Evolutionary conservation across 1,140 invertebrate genomes (phyloP), one percentile per base, ranked within the genome.

Genomic region (Drosophila jambulina): DNA sequence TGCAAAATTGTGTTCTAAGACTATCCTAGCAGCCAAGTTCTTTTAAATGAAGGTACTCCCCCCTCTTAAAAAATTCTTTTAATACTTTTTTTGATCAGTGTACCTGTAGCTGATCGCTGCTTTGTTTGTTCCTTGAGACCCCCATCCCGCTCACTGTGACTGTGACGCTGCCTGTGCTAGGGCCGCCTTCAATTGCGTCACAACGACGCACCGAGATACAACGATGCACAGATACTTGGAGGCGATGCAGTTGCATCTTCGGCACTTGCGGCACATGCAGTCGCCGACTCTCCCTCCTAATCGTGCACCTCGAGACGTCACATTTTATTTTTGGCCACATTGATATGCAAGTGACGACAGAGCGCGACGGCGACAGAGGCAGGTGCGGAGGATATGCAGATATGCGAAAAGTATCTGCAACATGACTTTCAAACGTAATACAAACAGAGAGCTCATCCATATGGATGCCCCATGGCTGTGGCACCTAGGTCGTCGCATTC

Each of bases 371-470:
- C n/a, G n/a, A n/a, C n/a, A n/a, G n/a, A n/a, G n/a, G n/a, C 78
- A 74, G 80, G 80, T 74, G 79, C 74, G 53, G 67, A 32, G 72
- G 75, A 78, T 83, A 79, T 82, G 80, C 80, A 82, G 80, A 82
- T 82, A 78, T 48, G 17, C 59, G 45, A 51, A 72, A 51, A 75
- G 60, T 85, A 77, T 82, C 71, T 82, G 80, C 84, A 88, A 88
- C 84, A 88, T 88, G 84, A 88, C 85, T 88, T 88, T 88, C 85
- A 88, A 88, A 90, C 85, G 85, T 88, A 88, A 90, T 88, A 84
- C 84, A 88, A 88, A 88, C 84, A 88, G 48, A 29, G 84, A 19
- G 84, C 71, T 88, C 78, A 74, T 74, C 70, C 70, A 74, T 74
- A 74, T 74, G 70, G 68, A 74, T 72, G 70, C 67, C 67, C 69